Conservation (phyloP, 1,140 invertebrate genomes). For the Protaetia brevitarsis region DNA sequence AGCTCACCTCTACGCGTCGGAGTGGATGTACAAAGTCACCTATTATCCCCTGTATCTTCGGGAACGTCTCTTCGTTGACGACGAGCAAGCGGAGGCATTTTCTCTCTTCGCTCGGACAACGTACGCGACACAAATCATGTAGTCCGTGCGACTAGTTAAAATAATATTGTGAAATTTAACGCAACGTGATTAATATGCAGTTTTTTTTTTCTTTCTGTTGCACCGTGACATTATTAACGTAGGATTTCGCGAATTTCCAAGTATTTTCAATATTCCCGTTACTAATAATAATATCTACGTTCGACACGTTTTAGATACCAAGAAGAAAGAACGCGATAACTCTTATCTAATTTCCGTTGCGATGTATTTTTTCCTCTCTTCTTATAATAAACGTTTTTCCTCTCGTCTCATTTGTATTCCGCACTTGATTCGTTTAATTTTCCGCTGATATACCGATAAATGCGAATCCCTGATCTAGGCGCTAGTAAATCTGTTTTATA, state of each 20-base stretch:
- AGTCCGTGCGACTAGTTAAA: background rate
- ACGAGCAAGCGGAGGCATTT: too few species aligned
- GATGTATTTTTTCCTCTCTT: too few species aligned
- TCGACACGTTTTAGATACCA: too few species aligned
- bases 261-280: too few species aligned
- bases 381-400: too few species aligned
- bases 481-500: background rate
- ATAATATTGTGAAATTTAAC: background rate
- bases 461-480: background rate
- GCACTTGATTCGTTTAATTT: too few species aligned
- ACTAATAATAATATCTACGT: too few species aligned
- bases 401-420: too few species aligned
- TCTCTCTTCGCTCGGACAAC: too few species aligned
- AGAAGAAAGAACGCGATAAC: too few species aligned
- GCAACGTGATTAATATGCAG: background rate
- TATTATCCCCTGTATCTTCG: background rate
- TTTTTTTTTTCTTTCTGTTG: background rate
- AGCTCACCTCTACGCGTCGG: background rate
- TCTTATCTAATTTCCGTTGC: background rate
- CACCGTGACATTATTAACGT: background rate
- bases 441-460: too few species aligned
- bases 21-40: background rate
- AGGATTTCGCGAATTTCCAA: too few species aligned
- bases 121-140: background rate
- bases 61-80: background rate